Base-by-base conservation (phyloP, 2,888 invertebrate species). In the Acleris emargana region DNA sequence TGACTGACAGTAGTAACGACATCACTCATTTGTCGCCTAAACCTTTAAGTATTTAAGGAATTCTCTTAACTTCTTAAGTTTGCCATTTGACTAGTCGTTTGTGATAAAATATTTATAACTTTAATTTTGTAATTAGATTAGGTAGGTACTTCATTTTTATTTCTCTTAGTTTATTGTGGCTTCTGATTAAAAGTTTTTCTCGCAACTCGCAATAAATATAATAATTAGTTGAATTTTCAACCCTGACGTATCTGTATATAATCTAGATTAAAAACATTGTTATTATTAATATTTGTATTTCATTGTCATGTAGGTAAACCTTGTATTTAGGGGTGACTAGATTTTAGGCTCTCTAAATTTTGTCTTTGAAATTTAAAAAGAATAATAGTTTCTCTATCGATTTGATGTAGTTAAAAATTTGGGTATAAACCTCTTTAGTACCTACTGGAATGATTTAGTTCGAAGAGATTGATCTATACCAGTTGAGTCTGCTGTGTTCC, bases 331-430 rank as follows among this genome's bases (percentile, higher is more conserved):
- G 66, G 66, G 66, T 61, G 66, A 66, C 51, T 66, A 66, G 66
- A 66, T 38, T 50, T 25, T 66, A 66, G 66, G 66, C 66, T 82
- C 77, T 79, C 83, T 82, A 75, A 79, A 82, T 86, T 86, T 75
- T 71, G 78, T 71, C 74, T 75, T 73, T 72, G 73, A 72, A 78
- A 77, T 77, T 76, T 72, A 69, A 75, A 70, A 74, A 51, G 50
- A 57, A 66, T 32, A 64, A 79, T 81, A 81, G 79, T 74, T 73
- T 77, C 76, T 77, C 73, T 80, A 78, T 81, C 76, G 64, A 82
- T 83, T 82, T 74, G 76, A 72, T 68, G 78, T 83, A 81, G 81
- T 66, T 61, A 38, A 52, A 51, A 66, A 61, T 32, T 61, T 57
- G 61, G 60, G 38, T 66, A 61, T 55, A 64, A 55, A 54, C 53